Evolutionary conservation across 1,140 invertebrate species (phyloP), one percentile per base, ranked within the genome.

Genomic region (Holotrichia oblita): DNA sequence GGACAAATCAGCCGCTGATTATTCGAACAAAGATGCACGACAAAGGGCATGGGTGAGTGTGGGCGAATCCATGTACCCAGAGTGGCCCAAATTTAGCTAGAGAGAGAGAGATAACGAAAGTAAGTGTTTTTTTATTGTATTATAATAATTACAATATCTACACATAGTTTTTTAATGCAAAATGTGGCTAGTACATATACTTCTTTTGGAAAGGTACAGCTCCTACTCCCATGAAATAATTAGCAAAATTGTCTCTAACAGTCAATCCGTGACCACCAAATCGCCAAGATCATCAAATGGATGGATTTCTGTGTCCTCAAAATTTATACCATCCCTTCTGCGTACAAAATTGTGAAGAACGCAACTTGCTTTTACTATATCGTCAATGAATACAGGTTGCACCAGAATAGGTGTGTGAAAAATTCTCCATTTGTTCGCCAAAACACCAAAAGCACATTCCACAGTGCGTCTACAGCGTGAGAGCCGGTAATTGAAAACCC

Each of bases 371-470:
- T 80, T 77, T 69, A 83, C 80, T 73, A 88, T 81, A 69, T 81
- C 83, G 41, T 80, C 77, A 42, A 81, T 84, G 44, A 79, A 84
- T 77, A 83, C 79, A 78, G 83, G 78, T 61, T 83, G 79, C 55
- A 84, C 77, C 61, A 85, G 77, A 27, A 86, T 83, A 42, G 83
- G 40, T 17, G 72, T 80, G 55, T 83, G 82, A 78, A 88, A 87
- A 79, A 88, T 83, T 81, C 83, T 72, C 87, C 87, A 88, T 79
- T 85, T 85, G 27, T 83, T 82, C 22, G 85, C 81, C 73, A 89
- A 76, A 81, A 89, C 88, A 7, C 87, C 88, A 85, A 89, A 89
- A 73, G 86, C 80, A 81, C 86, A 86, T 83, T 89, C 87, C 3
- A 87, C 83, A 9, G 79, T 83, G 27, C 85, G 78, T 76, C 87